These are phyloP conservation scores for Drosophila emarginata DNA, from an alignment of 2,888 invertebrate genomes.

Conservation along the genomic window DNA sequence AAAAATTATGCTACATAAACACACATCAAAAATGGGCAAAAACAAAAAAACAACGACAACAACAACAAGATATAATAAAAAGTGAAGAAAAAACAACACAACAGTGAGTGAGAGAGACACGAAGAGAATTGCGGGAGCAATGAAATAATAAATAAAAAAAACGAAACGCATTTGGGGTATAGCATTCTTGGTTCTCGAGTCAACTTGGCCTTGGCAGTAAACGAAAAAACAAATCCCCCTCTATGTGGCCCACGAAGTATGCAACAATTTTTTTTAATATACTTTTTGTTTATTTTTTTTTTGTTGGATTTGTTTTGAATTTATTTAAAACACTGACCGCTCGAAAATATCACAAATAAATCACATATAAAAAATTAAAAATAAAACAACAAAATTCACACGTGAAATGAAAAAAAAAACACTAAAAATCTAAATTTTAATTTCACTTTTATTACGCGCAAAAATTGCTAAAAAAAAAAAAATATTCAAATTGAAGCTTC, in stretches of 20 bases:
- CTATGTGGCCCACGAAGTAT: constrained; percentile 13
- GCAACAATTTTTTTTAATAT: constrained; percentile 23
- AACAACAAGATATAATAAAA: constrained; percentile 11
- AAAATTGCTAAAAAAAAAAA: background rate
- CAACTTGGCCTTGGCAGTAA: constrained; percentile 7
- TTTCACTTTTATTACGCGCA: constrained; percentile 12
- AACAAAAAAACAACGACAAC: constrained; percentile 22
- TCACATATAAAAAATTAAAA: background rate
- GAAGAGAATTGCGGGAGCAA: constrained; percentile 12
- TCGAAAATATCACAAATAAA: background rate
- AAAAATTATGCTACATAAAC: constrained; percentile 54
- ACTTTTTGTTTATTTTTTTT: background rate
- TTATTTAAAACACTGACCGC: background rate
- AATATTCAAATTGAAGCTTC: constrained; percentile 8
- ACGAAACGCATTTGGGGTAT: constrained; percentile 5
- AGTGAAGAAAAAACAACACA: constrained; percentile 8
- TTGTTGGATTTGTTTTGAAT: background rate
- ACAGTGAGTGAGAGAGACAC: background rate
- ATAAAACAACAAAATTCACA: background rate
- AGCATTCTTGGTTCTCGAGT: background rate
- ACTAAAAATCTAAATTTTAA: background rate
- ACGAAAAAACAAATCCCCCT: background rate
- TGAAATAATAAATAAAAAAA: constrained; percentile 47
- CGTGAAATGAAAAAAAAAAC: background rate
- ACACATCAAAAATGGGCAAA: constrained; percentile 22